A percentile compares a stretch with the other conserved stretches of the same genome.
These are phyloP conservation scores for Scrobipalpa costella DNA, from an alignment of 2,888 invertebrate species.

Conservation along the genomic window DNA sequence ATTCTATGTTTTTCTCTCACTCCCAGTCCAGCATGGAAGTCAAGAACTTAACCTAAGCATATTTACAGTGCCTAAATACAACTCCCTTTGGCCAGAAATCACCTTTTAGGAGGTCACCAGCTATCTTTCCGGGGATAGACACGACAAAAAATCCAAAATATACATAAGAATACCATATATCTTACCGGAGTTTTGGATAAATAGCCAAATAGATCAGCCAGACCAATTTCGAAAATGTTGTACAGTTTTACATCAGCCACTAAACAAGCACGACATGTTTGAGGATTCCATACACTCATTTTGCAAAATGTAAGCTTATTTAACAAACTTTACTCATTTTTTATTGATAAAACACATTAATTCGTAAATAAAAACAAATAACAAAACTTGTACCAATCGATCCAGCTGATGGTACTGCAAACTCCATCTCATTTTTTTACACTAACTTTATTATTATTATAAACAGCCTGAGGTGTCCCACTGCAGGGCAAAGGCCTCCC, in stretches of 20 bases:
- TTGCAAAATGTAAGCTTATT: neutral
- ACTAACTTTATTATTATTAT: neutral
- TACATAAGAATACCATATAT: neutral
- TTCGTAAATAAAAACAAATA: neutral
- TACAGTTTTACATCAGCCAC: slow-evolving; percentile 13
- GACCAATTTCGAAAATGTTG: neutral
- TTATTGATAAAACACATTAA: neutral
- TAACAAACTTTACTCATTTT: neutral
- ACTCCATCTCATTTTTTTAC: neutral
- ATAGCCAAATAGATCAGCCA: slow-evolving; percentile 22
- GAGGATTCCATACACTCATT: neutral
- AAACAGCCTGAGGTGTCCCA: no score
- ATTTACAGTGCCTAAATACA: no score
- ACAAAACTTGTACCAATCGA: neutral
- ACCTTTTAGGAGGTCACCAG: neutral
- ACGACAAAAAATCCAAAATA: neutral
- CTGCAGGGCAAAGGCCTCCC: neutral
- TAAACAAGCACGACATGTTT: slow-evolving; percentile 16
- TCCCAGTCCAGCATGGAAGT: no score
- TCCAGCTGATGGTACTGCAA: neutral
- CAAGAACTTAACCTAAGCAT: no score
- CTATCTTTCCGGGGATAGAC: no score
- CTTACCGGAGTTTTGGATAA: slow-evolving; percentile 25
- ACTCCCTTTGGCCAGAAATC: no score
- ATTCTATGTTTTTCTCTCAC: no score